These are phyloP conservation scores for Botia kubotai DNA, from an alignment of 2,797 vertebrate genomes.

Conservation along the genomic window DNA sequence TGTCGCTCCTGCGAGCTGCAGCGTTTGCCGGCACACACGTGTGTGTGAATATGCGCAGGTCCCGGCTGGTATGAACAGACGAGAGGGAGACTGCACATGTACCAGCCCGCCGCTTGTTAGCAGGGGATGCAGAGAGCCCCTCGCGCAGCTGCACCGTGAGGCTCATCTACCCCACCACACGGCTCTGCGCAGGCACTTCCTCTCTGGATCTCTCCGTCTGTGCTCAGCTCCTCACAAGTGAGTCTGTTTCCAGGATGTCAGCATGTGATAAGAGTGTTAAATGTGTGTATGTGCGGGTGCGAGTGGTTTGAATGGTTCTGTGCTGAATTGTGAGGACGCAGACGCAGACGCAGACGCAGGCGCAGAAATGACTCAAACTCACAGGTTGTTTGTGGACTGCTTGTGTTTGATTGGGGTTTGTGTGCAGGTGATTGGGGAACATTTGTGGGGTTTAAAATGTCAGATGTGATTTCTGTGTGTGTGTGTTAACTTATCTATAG, in stretches of 20 bases:
- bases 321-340: not conserved
- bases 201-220: conserved; percentile 16
- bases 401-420: not conserved
- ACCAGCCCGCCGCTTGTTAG: not conserved
- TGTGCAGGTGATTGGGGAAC: not conserved
- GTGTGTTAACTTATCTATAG: not conserved
- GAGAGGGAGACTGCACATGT: conserved; percentile 1
- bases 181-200: conserved; percentile 19
- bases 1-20: conserved; percentile 1
- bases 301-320: not conserved
- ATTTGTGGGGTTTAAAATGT: not conserved
- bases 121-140: conserved; percentile 7
- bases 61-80: conserved; percentile 11
- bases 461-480: not conserved
- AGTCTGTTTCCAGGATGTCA: conserved; percentile 34
- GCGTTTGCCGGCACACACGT: not conserved
- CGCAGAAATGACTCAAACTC: not conserved
- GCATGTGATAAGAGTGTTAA: not conserved
- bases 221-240: conserved; percentile 27
- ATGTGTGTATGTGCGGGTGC: not conserved
- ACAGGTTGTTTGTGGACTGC: not conserved
- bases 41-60: conserved; percentile 1
- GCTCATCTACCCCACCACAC: conserved; percentile 20
- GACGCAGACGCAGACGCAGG: no score
- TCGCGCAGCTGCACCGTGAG: conserved; percentile 19